A percentile compares a stretch with the other conserved stretches of the same genome.
Evolutionary conservation across 1,140 invertebrate genomes (phyloP).

Genomic region (Myzus persicae): DNA sequence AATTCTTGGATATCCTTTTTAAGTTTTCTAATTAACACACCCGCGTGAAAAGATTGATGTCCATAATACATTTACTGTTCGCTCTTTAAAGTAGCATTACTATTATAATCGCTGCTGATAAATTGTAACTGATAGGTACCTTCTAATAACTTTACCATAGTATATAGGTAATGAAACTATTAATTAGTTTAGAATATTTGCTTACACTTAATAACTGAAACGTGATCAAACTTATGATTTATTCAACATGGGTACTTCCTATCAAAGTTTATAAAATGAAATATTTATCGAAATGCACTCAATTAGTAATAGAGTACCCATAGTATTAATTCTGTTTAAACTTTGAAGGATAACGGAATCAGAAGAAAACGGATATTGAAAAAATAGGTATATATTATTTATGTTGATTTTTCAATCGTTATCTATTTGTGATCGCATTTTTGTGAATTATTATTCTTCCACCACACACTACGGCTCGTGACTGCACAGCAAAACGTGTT

Average conservation of each 20-base stretch:
- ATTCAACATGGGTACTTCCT: background rate
- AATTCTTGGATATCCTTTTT: background rate
- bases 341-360: background rate
- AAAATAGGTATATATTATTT: background rate
- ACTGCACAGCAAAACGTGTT: background rate
- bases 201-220: background rate
- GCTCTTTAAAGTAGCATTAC: background rate
- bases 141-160: background rate
- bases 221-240: background rate
- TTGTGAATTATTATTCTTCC: background rate
- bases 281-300: background rate
- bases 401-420: background rate
- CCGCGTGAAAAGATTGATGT: background rate
- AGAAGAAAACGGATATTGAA: background rate
- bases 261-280: background rate
- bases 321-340: background rate
- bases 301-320: background rate
- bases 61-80: background rate
- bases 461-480: background rate
- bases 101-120: background rate
- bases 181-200: background rate
- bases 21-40: background rate
- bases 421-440: background rate
- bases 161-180: background rate
- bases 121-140: background rate